Base-by-base conservation (phyloP, 2,113 vertebrate species). In the Thinocorus orbignyianus region DNA sequence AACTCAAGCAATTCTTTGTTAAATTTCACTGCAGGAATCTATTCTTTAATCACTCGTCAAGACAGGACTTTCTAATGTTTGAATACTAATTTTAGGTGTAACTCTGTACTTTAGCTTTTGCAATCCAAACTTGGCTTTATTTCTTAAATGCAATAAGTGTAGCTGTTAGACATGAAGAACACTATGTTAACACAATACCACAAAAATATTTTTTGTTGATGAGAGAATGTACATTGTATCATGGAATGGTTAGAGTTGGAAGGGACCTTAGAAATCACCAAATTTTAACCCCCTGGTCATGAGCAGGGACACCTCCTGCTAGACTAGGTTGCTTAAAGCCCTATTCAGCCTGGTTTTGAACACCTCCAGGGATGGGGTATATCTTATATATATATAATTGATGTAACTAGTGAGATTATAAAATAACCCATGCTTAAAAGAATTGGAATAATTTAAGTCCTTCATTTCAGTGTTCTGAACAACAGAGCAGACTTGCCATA, bases 1-100 rank as follows among this genome's bases (percentile, higher is more conserved):
- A 81, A 57, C 39, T 91, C 39, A 91, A 91, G 31, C 2, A 91
- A 39, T 31, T 12, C 26, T 92, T 91, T 60, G 48, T 93, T 89
- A 79, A 78, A 82, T 87, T 85, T 79, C 89, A 76, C 48, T 1
- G 1, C 41, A 76, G 33, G 65, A 92, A 76, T 14, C 3, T 60
- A 19, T 81, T 93, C 55, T 95, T 82, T n/a, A 91, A 76, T 80
- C 30, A 31, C 3, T 89, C 35, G 33, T 79, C 61, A 79, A 74
- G 52, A 66, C 20, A 81, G 7, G 11, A 71, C 15, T 60, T 92
- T 88, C 48, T 88, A 74, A 62, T 68, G 3, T 60, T 44, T 64
- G 44, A 71, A 31, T 65, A 71, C 2, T 78, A 42, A 74, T 78
- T 92, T 86, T 42, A 83, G 9, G 15, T 86, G n/a, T 23, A 90